Conservation (phyloP, 2,888 invertebrate species). For the Pherbina coryleti region DNA sequence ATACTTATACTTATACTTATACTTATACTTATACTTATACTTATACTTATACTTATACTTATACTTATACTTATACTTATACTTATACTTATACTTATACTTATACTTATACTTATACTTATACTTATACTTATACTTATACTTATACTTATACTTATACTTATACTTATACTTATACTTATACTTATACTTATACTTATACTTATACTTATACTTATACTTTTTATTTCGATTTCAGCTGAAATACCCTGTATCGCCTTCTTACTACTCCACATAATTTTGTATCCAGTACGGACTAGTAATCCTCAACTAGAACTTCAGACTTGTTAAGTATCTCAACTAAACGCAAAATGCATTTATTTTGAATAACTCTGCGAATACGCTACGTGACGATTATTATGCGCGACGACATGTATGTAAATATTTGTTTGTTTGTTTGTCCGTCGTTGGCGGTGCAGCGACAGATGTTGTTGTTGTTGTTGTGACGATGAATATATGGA, state of each 20-base stretch:
- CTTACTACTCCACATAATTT: too few relatives aligned
- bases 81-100: too few relatives aligned
- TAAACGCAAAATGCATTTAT: slow-evolving; percentile 19
- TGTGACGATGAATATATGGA: background rate
- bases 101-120: too few relatives aligned
- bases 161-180: too few relatives aligned
- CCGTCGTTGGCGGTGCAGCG: background rate
- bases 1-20: too few relatives aligned
- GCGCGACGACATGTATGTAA: background rate
- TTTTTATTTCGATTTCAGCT: background rate
- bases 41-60: too few relatives aligned
- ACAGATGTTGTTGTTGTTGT: background rate
- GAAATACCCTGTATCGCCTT: slow-evolving; percentile 1
- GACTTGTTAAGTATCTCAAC: slow-evolving; percentile 25
- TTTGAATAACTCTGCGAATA: slow-evolving; percentile 10
- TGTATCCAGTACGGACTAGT: background rate
- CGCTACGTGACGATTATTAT: slow-evolving; percentile 6
- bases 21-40: too few relatives aligned
- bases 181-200: too few relatives aligned
- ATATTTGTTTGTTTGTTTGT: slow-evolving; percentile 8
- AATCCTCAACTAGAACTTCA: slow-evolving; percentile 23
- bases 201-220: too few relatives aligned
- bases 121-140: too few relatives aligned
- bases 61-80: too few relatives aligned
- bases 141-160: too few relatives aligned